phyloP scores from a whole-genome alignment of 2,888 invertebrate genomes.

The Pachymerium ferrugineum region DNA sequence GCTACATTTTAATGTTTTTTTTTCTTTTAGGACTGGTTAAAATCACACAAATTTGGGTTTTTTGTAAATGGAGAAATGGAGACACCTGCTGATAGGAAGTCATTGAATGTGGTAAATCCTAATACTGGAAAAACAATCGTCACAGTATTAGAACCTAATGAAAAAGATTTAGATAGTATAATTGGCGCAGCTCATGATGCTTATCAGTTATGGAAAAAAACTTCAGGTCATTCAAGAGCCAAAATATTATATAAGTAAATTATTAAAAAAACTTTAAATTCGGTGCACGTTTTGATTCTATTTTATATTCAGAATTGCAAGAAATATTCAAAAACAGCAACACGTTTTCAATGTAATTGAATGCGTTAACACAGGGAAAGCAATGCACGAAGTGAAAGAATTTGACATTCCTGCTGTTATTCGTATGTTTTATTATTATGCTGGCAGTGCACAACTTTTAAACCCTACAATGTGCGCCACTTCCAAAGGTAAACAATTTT shows the following conservation, averaged over 20 bases:
- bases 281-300: background rate
- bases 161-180: background rate
- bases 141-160: background rate
- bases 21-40: constrained; percentile 16
- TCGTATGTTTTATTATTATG: constrained; percentile 53
- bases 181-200: background rate
- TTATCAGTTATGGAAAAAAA: background rate
- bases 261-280: background rate
- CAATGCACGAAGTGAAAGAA: constrained; percentile 49
- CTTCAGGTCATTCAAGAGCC: background rate
- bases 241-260: background rate
- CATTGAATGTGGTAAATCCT: background rate
- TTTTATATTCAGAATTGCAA: constrained; percentile 48
- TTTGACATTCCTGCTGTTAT: constrained; percentile 49
- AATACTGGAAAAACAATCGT: background rate
- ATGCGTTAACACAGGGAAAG: constrained; percentile 49
- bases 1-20: background rate
- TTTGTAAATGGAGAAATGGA: background rate
- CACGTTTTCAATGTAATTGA: constrained; percentile 52
- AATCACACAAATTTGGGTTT: background rate
- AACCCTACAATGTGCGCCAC: background rate
- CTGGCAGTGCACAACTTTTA: constrained; percentile 52
- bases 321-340: constrained; percentile 52
- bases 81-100: background rate
- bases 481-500: too few relatives aligned